Conservation (phyloP, 2,797 vertebrate genomes). For the Triplophysa bombifrons region DNA sequence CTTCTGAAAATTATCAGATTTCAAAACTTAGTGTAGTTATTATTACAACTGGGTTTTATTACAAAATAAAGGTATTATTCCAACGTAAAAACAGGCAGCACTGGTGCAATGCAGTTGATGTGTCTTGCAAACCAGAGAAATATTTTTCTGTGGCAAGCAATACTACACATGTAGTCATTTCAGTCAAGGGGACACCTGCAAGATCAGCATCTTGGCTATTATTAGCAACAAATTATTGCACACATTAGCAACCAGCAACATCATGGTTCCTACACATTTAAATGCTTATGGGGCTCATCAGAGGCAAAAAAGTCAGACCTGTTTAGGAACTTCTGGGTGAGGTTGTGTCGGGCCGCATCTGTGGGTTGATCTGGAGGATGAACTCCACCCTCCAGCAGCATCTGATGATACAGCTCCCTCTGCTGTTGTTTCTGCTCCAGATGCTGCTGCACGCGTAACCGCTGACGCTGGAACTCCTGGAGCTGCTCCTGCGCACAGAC, state of each 20-base stretch:
- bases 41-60: too few species aligned
- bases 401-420: constrained; percentile 93
- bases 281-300: not conserved
- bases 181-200: not conserved
- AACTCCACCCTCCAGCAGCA: constrained; percentile 95
- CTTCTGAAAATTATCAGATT: too few species aligned
- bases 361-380: constrained; percentile 82
- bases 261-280: not conserved
- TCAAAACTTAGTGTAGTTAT: too few species aligned
- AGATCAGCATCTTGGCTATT: not conserved
- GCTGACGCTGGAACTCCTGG: constrained; percentile 94
- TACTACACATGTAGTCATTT: not conserved
- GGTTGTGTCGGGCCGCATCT: constrained; percentile 85
- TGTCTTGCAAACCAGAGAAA: too few species aligned
- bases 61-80: too few species aligned
- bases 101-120: too few species aligned
- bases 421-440: constrained; percentile 97
- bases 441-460: constrained; percentile 93
- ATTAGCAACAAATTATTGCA: not conserved
- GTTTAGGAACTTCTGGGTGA: constrained; percentile 95
- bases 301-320: constrained; percentile 67
- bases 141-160: too few species aligned
- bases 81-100: too few species aligned
- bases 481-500: constrained; percentile 78
- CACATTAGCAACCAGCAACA: not conserved